Evolutionary conservation across 1,140 invertebrate genomes (phyloP), one percentile per base, ranked within the genome.

Genomic region (Drosophila santomea): DNA sequence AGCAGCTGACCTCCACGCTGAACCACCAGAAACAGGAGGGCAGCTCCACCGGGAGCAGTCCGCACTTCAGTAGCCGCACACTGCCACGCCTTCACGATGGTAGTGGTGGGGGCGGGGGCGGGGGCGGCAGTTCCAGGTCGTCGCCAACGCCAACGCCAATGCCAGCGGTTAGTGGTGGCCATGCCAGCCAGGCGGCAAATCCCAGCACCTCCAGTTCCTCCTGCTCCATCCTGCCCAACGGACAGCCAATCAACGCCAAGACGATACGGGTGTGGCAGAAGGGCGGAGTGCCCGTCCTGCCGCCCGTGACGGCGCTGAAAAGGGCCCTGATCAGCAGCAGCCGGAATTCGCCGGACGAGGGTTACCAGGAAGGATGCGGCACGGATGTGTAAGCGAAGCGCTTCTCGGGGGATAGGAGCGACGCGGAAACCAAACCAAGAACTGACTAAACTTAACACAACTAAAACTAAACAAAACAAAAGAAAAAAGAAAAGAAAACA

Each of bases 351-450:
- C 96, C 96, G 15, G 97, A 98, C 86, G 97, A 98, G 92, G 96
- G 97, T 15, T 98, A 97, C 85, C 97, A 97, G 91, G 97, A 98
- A 93, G 97, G 97, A 67, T 97, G 97, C 91, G 97, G 97, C 44
- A 98, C 97, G 20, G 97, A 98, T 93, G 97, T 98, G 90, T 98
- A 92, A 91, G 78, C 67, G 17, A 8, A 6, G n/a, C 41, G 41
- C 41, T 17, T n/a, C 41, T 15, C 10, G 43, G 36, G 35, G 8
- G 3, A 20, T 11, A 25, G 25, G 39, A 32, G 8, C 32, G 7
- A 8, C 8, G 32, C 6, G 55, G 39, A 66, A 69, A 52, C 55
- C 55, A 60, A 57, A 56, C 71, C 66, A 56, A 85, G 82, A 86
- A 86, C 82, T 86, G 82, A 86, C 82, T 86, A 86, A 86, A 78